Base-by-base conservation (phyloP, 2,113 vertebrate species). In the Platysternon megacephalum region DNA sequence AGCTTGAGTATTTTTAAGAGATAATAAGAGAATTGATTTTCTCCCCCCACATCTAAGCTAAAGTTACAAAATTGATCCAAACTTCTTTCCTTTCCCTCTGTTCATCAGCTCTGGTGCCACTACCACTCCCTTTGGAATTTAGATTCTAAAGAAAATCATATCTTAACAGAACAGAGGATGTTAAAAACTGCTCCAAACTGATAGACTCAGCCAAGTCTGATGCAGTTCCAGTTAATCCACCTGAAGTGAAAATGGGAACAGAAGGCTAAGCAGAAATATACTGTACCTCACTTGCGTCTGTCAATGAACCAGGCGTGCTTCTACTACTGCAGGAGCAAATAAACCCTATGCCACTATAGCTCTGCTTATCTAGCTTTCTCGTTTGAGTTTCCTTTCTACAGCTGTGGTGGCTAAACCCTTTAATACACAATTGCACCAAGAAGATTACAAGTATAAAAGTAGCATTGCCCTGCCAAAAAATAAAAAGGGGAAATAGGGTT, bases 261-360 rank as follows among this genome's bases (percentile, higher is more conserved):
- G 82, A 26, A 55, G 19, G 48, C 51, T 86, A 55, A 53, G 56
- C 55, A 82, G 72, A 24, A 85, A 51, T 0, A 14, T 1, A 14
- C 32, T 48, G 80, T 35, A 16, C 2, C 49, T 48, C 44, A 78
- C 28, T 1, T 74, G 22, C 42, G 81, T 61, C 68, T 85, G 32
- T 53, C 79, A 79, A 21, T 79, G 72, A 78, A 7, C 42, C 42
- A 46, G 52, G 29, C 28, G 11, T 52, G 26, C 28, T 35, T 1
- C 2, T 12, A 1, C 39, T 17, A n/a, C 22, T 82, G n/a, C 9
- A 58, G 51, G 19, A 74, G 39, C 1, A 0, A 68, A 76, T 2
- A 28, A 29, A 76, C 24, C n/a, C 48, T n/a, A 4, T 7, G 11
- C 11, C n/a, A 28, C 26, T 0, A 0, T 5, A 6, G 28, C 46